Percentiles rank a stretch among this genome's conserved stretches.
phyloP scores from a whole-genome alignment of 2,888 invertebrate genomes.

The Oxystoma pomonae region DNA sequence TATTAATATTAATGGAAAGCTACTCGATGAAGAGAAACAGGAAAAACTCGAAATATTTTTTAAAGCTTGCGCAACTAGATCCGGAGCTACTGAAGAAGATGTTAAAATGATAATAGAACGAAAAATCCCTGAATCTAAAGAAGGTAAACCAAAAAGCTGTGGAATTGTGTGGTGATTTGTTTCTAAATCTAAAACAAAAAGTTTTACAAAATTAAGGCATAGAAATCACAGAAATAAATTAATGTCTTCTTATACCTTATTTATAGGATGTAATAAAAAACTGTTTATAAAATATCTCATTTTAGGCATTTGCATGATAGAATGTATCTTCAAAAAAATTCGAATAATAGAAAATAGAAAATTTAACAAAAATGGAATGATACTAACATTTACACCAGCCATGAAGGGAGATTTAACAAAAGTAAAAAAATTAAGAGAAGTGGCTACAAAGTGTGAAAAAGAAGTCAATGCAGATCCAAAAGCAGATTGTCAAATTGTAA shows the following conservation, averaged over 20 bases:
- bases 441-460: conserved; percentile 38
- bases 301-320: conserved; percentile 36
- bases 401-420: conserved; percentile 35
- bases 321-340: conserved; percentile 39
- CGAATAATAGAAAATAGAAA: conserved; percentile 42
- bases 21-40: not conserved
- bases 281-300: not conserved
- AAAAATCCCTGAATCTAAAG: conserved; percentile 37
- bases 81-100: conserved; percentile 40
- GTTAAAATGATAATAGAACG: conserved; percentile 33
- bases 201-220: too few relatives aligned
- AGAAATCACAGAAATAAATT: not conserved
- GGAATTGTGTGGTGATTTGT: too few relatives aligned
- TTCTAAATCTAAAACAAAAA: too few relatives aligned
- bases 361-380: conserved; percentile 38
- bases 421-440: conserved; percentile 32
- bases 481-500: not conserved
- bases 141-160: too few relatives aligned
- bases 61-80: conserved; percentile 36
- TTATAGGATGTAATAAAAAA: not conserved
- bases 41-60: conserved; percentile 14
- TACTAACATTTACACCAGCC: conserved; percentile 35
- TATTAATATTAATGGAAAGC: not conserved
- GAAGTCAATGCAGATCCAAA: conserved; percentile 29
- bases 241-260: not conserved